phyloP scores from a whole-genome alignment of 2,113 vertebrate species.

The Macrotis lagotis region DNA sequence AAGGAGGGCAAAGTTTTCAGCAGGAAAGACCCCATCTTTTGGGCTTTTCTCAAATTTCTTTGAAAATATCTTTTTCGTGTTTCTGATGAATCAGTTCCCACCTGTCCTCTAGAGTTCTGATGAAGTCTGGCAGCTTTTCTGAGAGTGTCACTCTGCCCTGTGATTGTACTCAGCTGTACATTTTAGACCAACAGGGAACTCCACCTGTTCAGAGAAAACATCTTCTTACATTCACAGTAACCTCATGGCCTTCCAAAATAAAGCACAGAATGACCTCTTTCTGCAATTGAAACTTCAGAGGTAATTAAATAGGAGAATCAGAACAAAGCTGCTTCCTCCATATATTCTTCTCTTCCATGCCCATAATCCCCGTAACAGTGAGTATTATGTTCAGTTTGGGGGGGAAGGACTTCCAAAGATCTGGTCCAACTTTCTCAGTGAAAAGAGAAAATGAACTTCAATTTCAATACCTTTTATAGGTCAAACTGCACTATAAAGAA shows the following conservation, averaged over 20 bases:
- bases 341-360: conserved; percentile 36
- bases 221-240: not conserved
- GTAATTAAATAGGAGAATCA: conserved; percentile 1
- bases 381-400: conserved; percentile 32
- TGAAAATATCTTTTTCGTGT: not conserved
- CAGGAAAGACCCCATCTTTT: not conserved
- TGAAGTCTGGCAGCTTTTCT: not conserved
- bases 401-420: conserved; percentile 48
- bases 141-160: not conserved
- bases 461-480: conserved; percentile 60
- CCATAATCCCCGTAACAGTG: conserved; percentile 35
- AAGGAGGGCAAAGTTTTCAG: not conserved
- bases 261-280: not conserved
- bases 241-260: not conserved
- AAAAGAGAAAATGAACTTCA: conserved; percentile 56
- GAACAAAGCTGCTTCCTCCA: conserved; percentile 30
- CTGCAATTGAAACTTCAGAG: conserved; percentile 4
- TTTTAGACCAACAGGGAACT: not conserved
- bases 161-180: not conserved
- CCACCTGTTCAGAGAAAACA: not conserved
- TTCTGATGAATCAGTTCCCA: not conserved
- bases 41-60: conserved; percentile 22
- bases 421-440: conserved; percentile 47
- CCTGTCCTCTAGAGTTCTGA: not conserved
- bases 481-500: conserved; percentile 63